Base-by-base conservation (phyloP, 2,113 vertebrate species). In the Siphamia tubifer region DNA sequence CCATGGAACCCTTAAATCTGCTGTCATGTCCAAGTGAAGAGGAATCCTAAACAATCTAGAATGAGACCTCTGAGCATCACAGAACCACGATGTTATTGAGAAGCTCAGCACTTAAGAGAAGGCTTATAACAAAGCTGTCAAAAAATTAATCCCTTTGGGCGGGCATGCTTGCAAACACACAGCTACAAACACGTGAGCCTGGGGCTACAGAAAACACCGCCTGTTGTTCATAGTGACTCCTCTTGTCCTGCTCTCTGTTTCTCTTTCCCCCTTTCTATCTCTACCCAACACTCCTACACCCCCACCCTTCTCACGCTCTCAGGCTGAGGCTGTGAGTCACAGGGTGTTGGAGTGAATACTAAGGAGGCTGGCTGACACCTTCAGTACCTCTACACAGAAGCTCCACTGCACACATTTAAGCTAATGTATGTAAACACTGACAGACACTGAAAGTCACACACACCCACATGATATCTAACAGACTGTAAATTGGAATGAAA, bases 341-440 rank as follows among this genome's bases (percentile, higher is more conserved):
- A 71, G 86, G 69, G 88, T 86, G 88, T 79, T 82, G 92, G 77
- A 87, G 77, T 74, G 92, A 93, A 94, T 93, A 92, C 90, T 90
- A 92, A 93, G 79, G 75, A 92, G 86, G 74, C 57, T 68, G 77
- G 77, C 77, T 79, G 81, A 88, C 88, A 91, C 87, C 78, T 81
- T 77, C 77, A 75, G 62, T 57, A 83, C 78, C 49, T 63, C 68
- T 70, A 76, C 77, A 73, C 68, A 75, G 74, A 72, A 80, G 63
- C 82, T 68, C 34, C 62, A 61, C 30, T 48, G 70, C 67, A 71
- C 40, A 67, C 39, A 49, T 80, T 65, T 35, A 69, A 62, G 30
- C 32, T 16, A 39, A 51, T 82, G 74, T 74, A 51, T 69, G 68
- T 75, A 84, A 77, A 84, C 80, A 81, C 39, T 64, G 44, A 45